These are phyloP conservation scores for Dicyrtoma fusca DNA, from an alignment of 2,888 invertebrate species.

Conservation along the genomic window DNA sequence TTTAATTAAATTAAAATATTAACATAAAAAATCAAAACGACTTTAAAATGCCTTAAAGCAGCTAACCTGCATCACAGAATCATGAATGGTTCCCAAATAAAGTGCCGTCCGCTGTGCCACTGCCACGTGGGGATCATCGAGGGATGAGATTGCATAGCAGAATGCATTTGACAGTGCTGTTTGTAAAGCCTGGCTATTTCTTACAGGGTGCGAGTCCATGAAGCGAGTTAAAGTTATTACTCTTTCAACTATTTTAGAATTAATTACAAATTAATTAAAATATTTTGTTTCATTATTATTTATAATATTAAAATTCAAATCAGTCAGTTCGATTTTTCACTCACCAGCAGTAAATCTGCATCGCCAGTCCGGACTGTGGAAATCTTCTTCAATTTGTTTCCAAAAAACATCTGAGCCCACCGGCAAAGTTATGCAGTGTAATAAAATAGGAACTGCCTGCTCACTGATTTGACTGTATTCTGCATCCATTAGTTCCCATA, in stretches of 20 bases:
- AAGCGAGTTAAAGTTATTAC: conserved; percentile 90
- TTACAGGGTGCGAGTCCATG: conserved; percentile 86
- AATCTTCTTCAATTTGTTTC: conserved; percentile 91
- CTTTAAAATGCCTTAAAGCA: not conserved
- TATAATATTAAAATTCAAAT: too few species aligned
- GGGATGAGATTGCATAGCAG: conserved; percentile 92
- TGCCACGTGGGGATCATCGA: conserved; percentile 93
- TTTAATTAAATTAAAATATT: not conserved
- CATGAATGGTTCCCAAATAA: conserved; percentile 91
- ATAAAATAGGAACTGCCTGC: conserved; percentile 84
- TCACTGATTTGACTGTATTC: conserved; percentile 93
- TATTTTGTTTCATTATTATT: too few species aligned
- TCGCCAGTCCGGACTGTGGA: conserved; percentile 86
- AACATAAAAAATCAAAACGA: not conserved
- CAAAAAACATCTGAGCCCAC: conserved; percentile 95
- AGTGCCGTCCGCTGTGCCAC: conserved; percentile 92
- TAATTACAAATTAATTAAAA: too few species aligned
- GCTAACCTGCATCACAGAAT: conserved; percentile 78
- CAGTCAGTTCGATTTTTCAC: too few species aligned
- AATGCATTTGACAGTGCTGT: conserved; percentile 95
- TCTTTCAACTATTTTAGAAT: conserved; percentile 73
- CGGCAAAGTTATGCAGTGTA: conserved; percentile 93
- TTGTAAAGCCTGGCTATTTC: conserved; percentile 81
- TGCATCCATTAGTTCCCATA: conserved; percentile 91
- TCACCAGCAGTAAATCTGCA: conserved; percentile 87